Conservation (phyloP, 2,888 invertebrate species). For the Drosophila longiperda region DNA sequence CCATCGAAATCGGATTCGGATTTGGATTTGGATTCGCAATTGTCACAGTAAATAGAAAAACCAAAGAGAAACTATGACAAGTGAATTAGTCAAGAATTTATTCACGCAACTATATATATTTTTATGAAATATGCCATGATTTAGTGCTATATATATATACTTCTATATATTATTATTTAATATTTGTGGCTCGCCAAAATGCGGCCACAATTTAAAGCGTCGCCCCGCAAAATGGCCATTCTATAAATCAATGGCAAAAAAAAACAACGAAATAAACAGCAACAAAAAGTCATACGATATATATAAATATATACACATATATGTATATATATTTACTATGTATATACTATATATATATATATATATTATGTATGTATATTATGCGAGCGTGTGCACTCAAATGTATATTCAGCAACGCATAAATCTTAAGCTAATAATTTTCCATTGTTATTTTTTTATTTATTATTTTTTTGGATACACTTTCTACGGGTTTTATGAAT, state of each 20-base stretch:
- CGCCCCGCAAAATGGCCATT: slow-evolving; percentile 40
- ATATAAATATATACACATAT: background rate
- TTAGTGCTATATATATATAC: slow-evolving; percentile 29
- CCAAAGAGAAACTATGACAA: background rate
- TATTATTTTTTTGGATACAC: slow-evolving; percentile 1
- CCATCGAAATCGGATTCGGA: background rate
- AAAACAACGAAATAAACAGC: slow-evolving; percentile 33
- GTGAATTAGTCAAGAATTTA: slow-evolving; percentile 6
- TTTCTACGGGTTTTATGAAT: background rate
- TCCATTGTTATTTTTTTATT: background rate
- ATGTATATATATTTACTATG: slow-evolving; percentile 3
- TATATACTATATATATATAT: slow-evolving; percentile 12
- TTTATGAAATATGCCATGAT: slow-evolving; percentile 22
- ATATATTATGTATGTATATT: slow-evolving; percentile 3
- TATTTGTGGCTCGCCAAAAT: slow-evolving; percentile 70
- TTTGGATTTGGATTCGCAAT: background rate
- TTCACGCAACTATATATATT: slow-evolving; percentile 6
- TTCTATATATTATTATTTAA: slow-evolving; percentile 42
- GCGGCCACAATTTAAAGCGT: slow-evolving; percentile 64
- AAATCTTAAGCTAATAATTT: slow-evolving; percentile 67
- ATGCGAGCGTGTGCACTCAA: slow-evolving; percentile 5
- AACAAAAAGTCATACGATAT: background rate
- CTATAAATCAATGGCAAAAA: slow-evolving; percentile 57
- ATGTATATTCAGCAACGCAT: slow-evolving; percentile 43
- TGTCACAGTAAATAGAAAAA: background rate